phyloP scores from a whole-genome alignment of 2,888 invertebrate species.

The Plutella xylostella region DNA sequence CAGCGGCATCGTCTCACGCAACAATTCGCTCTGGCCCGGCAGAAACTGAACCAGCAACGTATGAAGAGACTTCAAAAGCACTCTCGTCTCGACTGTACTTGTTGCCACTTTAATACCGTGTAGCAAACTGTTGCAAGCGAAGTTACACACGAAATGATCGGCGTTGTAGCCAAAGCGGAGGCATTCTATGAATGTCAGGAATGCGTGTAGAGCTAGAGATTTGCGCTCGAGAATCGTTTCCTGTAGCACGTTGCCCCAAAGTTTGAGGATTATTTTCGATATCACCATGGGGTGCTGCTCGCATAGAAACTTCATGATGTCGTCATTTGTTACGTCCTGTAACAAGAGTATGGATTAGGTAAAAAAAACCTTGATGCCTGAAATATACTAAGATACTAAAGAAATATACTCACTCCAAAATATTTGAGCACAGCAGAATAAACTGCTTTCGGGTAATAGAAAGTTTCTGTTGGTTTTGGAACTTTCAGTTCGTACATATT shows the following conservation, averaged over 20 bases:
- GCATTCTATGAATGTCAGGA: constrained; percentile 59
- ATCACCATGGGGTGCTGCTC: constrained; percentile 56
- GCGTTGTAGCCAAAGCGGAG: constrained; percentile 47
- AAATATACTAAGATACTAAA: no score
- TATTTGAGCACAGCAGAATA: constrained; percentile 49
- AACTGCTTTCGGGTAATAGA: constrained; percentile 43
- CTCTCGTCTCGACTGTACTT: constrained; percentile 30
- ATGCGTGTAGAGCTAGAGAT: constrained; percentile 67
- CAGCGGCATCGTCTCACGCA: constrained; percentile 59
- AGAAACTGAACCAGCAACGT: constrained; percentile 48
- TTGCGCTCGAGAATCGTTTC: constrained; percentile 61
- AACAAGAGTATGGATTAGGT: constrained; percentile 13
- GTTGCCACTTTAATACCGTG: constrained; percentile 54
- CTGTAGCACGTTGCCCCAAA: constrained; percentile 57
- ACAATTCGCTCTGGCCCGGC: constrained; percentile 40
- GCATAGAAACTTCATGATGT: constrained; percentile 46
- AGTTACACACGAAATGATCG: constrained; percentile 68
- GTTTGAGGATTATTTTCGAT: constrained; percentile 60
- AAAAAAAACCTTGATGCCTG: no score
- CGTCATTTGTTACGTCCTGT: constrained; percentile 41
- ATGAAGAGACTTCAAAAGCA: constrained; percentile 49
- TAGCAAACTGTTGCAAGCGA: constrained; percentile 63
- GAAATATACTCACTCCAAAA: constrained; percentile 45
- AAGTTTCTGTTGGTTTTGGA: constrained; percentile 36
- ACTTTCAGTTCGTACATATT: constrained; percentile 32